phyloP scores from a whole-genome alignment of 2,797 vertebrate genomes.

The Emys orbicularis region DNA sequence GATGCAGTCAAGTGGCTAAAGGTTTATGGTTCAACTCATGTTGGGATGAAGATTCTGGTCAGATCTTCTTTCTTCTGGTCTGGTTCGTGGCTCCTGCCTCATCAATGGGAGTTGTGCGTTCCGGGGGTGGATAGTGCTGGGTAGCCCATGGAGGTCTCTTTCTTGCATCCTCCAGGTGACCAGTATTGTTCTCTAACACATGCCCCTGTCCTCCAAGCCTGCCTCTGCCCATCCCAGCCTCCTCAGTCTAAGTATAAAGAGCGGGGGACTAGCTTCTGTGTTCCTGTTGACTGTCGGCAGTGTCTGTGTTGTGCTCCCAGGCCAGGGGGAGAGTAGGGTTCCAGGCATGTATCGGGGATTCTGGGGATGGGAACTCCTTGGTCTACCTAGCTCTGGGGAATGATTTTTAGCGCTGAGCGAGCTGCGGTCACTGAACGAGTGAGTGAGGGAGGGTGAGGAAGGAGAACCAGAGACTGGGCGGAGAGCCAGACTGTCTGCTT shows the following conservation, averaged over 20 bases:
- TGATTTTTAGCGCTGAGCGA: slow-evolving; percentile 37
- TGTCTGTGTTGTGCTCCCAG: background rate
- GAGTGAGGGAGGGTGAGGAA: background rate
- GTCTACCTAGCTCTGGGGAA: slow-evolving; percentile 32
- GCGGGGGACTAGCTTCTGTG: background rate
- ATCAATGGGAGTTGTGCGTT: background rate
- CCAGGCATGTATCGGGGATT: background rate
- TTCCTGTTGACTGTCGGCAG: background rate
- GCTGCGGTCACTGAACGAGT: background rate
- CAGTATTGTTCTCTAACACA: background rate
- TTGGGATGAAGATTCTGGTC: background rate
- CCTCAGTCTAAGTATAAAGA: background rate
- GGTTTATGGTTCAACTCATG: background rate
- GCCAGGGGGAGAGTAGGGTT: background rate
- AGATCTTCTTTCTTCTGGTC: background rate
- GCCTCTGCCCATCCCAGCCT: background rate
- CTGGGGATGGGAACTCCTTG: slow-evolving; percentile 21
- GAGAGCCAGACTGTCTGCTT: background rate
- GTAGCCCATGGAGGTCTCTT: background rate
- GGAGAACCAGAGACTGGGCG: slow-evolving; percentile 10
- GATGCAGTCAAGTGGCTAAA: background rate
- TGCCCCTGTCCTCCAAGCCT: background rate
- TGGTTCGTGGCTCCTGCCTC: background rate
- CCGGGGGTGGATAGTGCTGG: background rate
- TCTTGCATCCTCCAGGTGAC: background rate